Evolutionary conservation across 2,797 vertebrate genomes (phyloP).

Genomic region (Fundulus diaphanus): DNA sequence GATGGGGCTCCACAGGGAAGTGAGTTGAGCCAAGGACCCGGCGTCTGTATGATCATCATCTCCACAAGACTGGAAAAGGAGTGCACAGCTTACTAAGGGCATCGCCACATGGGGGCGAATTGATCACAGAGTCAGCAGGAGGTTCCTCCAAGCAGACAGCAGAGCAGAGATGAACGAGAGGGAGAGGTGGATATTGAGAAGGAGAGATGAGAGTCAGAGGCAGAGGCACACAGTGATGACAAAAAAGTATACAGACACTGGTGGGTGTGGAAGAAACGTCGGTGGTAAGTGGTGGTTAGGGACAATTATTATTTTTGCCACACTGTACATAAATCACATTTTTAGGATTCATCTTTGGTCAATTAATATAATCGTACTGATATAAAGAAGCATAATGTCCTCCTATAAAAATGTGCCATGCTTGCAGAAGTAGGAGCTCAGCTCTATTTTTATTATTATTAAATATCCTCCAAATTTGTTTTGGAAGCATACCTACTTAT

Average conservation of each 20-base stretch:
- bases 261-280: not conserved
- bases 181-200: not conserved
- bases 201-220: not conserved
- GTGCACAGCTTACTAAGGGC: constrained; percentile 43
- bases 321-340: not conserved
- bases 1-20: constrained; percentile 7
- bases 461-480: too few species aligned
- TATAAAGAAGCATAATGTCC: too few species aligned
- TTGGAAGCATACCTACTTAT: too few species aligned
- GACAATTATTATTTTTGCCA: not conserved
- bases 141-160: constrained; percentile 38
- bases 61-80: constrained; percentile 34
- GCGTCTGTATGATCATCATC: constrained; percentile 53
- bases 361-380: too few species aligned
- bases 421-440: too few species aligned
- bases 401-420: too few species aligned
- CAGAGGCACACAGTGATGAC: not conserved
- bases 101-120: constrained; percentile 41
- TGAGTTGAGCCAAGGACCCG: constrained; percentile 33
- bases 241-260: not conserved
- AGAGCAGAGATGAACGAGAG: constrained; percentile 2
- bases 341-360: too few species aligned
- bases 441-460: too few species aligned
- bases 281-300: not conserved
- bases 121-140: constrained; percentile 56